These are phyloP conservation scores for Lonchura striata DNA, from an alignment of 2,113 vertebrate genomes.

Conservation along the genomic window DNA sequence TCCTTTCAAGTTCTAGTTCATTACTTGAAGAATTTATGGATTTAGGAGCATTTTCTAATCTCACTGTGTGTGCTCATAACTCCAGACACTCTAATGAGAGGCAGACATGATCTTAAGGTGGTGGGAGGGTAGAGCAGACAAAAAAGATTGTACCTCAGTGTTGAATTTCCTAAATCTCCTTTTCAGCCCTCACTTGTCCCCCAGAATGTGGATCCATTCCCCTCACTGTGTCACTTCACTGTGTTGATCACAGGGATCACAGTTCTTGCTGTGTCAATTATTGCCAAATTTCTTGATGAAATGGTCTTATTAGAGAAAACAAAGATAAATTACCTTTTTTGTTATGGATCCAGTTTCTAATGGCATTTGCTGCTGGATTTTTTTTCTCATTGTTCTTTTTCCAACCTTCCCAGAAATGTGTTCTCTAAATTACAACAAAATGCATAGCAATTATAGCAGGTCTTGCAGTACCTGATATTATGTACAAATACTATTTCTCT, in stretches of 20 bases:
- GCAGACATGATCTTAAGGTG: neutral
- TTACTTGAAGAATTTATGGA: neutral
- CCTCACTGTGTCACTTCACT: accelerated
- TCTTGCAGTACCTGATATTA: neutral
- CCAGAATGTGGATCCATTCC: neutral
- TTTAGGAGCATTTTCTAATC: neutral
- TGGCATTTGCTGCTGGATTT: neutral
- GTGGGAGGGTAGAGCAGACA: neutral
- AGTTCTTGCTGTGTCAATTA: neutral
- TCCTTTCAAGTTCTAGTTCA: neutral
- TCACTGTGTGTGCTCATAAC: neutral
- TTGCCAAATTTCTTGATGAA: neutral
- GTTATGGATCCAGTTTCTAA: neutral
- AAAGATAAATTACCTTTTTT: neutral
- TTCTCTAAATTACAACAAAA: neutral
- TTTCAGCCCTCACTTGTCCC: neutral
- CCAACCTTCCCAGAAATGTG: neutral
- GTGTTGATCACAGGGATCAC: neutral
- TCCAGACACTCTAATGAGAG: neutral
- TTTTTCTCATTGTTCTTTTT: neutral
- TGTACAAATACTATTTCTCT: neutral
- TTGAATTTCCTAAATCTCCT: neutral
- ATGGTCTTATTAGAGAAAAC: neutral
- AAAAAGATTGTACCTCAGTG: neutral
- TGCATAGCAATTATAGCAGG: neutral